Evolutionary conservation across 2,888 invertebrate species (phyloP).

Genomic region (Drosophila conformis): DNA sequence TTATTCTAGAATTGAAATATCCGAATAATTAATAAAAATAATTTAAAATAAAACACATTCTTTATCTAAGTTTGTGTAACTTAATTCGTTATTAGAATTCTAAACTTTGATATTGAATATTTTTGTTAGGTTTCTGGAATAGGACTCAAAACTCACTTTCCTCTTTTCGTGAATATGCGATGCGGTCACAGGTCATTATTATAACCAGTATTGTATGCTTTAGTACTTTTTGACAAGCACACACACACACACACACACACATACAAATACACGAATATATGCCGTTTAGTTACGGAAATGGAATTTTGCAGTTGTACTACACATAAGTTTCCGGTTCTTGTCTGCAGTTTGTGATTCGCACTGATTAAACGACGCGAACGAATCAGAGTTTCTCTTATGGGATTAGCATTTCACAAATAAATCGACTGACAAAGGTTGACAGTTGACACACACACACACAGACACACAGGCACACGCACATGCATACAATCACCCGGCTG

Average conservation of each 20-base stretch:
- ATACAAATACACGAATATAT: neutral
- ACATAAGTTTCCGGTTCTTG: slow-evolving; percentile 60
- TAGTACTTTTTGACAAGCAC: neutral
- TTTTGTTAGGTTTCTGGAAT: neutral
- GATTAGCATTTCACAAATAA: slow-evolving; percentile 76
- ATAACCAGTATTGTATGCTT: neutral
- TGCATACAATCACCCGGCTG: slow-evolving; percentile 10
- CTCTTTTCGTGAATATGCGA: neutral
- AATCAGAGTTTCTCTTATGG: slow-evolving; percentile 51
- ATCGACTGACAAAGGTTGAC: slow-evolving; percentile 80
- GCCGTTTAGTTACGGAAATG: slow-evolving; percentile 64
- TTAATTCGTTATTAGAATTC: neutral
- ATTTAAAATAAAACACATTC: neutral
- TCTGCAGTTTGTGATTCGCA: slow-evolving; percentile 53
- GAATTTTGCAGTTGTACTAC: slow-evolving; percentile 69
- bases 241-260: neutral
- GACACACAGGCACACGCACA: slow-evolving; percentile 13
- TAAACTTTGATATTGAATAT: neutral
- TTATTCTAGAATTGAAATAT: neutral
- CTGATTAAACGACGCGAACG: slow-evolving; percentile 63
- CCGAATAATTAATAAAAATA: neutral
- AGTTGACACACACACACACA: slow-evolving; percentile 54
- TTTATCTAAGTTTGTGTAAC: neutral
- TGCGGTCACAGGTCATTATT: neutral
- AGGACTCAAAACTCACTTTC: neutral